Evolutionary conservation across 2,797 vertebrate species (phyloP), one percentile per base, ranked within the genome.

Genomic region (Sebastes nivosus): DNA sequence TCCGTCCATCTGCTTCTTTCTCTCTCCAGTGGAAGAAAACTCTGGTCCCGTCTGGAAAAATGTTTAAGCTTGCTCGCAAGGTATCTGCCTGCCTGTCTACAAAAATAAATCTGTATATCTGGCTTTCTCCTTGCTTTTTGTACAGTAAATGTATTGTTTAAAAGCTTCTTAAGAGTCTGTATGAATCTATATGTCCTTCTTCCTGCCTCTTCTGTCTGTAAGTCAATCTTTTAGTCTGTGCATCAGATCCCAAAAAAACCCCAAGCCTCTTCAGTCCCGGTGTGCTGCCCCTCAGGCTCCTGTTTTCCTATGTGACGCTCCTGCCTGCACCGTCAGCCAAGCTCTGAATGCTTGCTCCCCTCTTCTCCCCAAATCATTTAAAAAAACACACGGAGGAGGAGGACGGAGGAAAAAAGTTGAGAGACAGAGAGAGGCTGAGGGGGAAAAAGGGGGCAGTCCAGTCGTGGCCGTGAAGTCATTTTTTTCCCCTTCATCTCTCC

Each of bases 361-460:
- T 94, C 90, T 94, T 90, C 93, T 95, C 93, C 93, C 89, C 92
- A 93, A 95, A 94, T 88, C 92, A 93, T 95, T 96, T 91, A 84
- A 92, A 94, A 89, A 88, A 84, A 83, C 77, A 89, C 84, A 86
- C 60, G 75, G 79, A 42, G 63, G 64, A 65, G 75, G 83, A 79
- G 72, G 83, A 82, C 83, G 72, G 60, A 70, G 42, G 74, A 57
- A 76, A 86, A 90, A 93, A 92, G 91, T 94, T 94, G 66, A 82
- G 88, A 92, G 90, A 89, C 83, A 89, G 91, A 84, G 82, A 91
- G 89, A 91, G 91, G 87, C 84, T 92, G 91, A 90, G 80, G 91
- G 92, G 92, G 57, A 86, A 92, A 95, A 96, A 95, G 90, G 92
- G 94, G 95, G 94, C 94, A 93, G 94, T 96, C 95, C 95, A 95